A percentile compares a stretch with the other conserved stretches of the same genome.
phyloP scores from a whole-genome alignment of 2,113 vertebrate genomes.

The Takifugu bimaculatus region DNA sequence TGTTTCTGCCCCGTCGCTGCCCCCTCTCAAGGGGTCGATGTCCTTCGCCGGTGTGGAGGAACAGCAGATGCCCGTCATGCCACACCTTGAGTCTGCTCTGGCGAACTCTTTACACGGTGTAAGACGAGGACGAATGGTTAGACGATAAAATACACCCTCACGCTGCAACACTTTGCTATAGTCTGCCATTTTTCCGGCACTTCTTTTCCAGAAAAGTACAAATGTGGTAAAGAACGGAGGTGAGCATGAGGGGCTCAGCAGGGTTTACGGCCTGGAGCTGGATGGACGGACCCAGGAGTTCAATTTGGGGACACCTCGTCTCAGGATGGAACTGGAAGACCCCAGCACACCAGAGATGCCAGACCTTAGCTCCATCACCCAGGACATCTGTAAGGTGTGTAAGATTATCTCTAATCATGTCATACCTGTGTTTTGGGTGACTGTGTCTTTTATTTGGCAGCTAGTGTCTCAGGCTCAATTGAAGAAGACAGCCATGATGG shows the following conservation, averaged over 20 bases:
- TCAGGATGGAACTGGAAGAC: conserved; percentile 49
- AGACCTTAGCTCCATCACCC: conserved; percentile 72
- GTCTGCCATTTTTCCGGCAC: background rate
- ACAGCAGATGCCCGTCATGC: conserved; percentile 61
- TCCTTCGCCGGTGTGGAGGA: conserved; percentile 26
- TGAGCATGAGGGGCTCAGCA: background rate
- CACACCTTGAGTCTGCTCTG: conserved; percentile 61
- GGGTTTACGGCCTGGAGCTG: conserved; percentile 27
- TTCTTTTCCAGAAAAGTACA: conserved; percentile 30
- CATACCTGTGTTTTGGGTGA: background rate
- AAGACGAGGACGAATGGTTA: conserved; percentile 23
- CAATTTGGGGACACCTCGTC: conserved; percentile 56
- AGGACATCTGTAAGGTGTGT: conserved; percentile 73
- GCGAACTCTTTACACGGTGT: conserved; percentile 57
- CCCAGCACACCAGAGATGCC: conserved; percentile 74
- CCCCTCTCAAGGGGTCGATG: conserved; percentile 3
- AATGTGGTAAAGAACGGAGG: conserved; percentile 8
- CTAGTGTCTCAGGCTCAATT: conserved; percentile 59
- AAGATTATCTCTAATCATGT: background rate
- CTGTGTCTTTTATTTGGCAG: conserved; percentile 31
- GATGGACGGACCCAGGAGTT: conserved; percentile 64
- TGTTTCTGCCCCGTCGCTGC: conserved; percentile 1
- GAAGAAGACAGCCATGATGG: conserved; percentile 28
- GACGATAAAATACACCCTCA: background rate
- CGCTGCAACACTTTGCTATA: background rate